A percentile compares a stretch with the other conserved stretches of the same genome.
Conservation (phyloP, 2,888 invertebrate species). For the Caenorhabditis becei region DNA sequence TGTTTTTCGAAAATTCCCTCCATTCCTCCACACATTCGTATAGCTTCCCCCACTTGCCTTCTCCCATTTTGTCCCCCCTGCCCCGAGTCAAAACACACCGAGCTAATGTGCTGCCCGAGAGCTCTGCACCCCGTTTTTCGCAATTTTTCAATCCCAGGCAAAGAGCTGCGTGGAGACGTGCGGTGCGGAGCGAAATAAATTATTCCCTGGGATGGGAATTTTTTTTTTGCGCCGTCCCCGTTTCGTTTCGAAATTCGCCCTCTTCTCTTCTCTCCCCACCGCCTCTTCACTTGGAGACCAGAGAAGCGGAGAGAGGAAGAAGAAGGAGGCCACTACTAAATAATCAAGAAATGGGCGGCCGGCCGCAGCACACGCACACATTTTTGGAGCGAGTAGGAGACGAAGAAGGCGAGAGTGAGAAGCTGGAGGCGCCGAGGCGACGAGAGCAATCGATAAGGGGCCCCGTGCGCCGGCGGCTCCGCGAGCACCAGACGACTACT, state of each 20-base stretch:
- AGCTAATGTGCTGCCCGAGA: background rate
- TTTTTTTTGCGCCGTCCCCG: too few species aligned
- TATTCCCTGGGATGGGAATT: slow-evolving; percentile 46
- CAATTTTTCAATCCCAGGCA: slow-evolving; percentile 10
- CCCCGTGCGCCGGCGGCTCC: background rate
- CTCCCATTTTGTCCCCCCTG: background rate
- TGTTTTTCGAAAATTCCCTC: background rate
- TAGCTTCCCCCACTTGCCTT: background rate
- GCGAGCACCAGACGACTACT: background rate
- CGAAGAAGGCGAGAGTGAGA: slow-evolving; percentile 6
- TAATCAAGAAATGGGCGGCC: slow-evolving; percentile 35
- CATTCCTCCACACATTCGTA: background rate
- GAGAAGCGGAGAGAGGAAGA: slow-evolving; percentile 26
- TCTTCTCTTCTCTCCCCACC: slow-evolving; percentile 13
- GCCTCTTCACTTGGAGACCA: background rate
- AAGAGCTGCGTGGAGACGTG: background rate
- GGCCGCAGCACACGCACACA: background rate
- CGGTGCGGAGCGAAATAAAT: slow-evolving; percentile 16
- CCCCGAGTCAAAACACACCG: background rate
- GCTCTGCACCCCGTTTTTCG: background rate
- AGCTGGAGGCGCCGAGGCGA: background rate
- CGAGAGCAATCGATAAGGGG: background rate
- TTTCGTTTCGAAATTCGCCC: slow-evolving; percentile 6
- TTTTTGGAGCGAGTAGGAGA: slow-evolving; percentile 18
- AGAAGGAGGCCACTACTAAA: slow-evolving; percentile 25